Evolutionary conservation across 2,797 vertebrate species (phyloP).

Genomic region (Echeneis naucrates): DNA sequence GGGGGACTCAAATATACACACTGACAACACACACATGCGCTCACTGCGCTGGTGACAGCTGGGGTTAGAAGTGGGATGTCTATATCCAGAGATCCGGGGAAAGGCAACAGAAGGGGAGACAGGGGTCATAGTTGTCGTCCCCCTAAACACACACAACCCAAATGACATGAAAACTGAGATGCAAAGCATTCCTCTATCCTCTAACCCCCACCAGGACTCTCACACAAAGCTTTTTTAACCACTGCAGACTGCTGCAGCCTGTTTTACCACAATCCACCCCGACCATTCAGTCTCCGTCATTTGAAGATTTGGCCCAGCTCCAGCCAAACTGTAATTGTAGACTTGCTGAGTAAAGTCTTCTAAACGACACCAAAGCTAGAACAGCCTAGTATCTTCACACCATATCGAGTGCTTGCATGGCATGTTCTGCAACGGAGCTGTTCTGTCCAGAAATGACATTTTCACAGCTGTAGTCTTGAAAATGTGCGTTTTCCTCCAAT

Average conservation of each 20-base stretch:
- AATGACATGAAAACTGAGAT: conserved; percentile 78
- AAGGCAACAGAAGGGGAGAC: conserved; percentile 60
- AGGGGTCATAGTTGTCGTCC: conserved; percentile 64
- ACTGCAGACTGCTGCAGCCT: conserved; percentile 37
- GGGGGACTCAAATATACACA: conserved; percentile 28
- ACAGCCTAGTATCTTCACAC: background rate
- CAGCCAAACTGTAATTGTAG: conserved; percentile 48
- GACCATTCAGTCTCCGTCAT: conserved; percentile 56
- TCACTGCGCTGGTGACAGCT: conserved; percentile 76
- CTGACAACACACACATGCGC: conserved; percentile 28
- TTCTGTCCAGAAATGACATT: conserved; percentile 14
- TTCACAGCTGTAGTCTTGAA: conserved; percentile 23
- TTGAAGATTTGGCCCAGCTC: conserved; percentile 46
- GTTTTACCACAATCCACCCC: conserved; percentile 55
- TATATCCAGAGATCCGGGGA: conserved; percentile 78
- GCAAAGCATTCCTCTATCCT: conserved; percentile 63
- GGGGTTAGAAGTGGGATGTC: conserved; percentile 66
- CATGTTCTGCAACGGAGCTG: background rate
- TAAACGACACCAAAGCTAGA: conserved; percentile 14
- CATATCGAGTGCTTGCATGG: background rate
- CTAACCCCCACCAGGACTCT: conserved; percentile 23
- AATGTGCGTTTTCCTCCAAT: background rate
- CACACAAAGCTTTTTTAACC: conserved; percentile 47
- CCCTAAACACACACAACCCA: conserved; percentile 66
- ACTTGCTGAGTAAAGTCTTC: conserved; percentile 36